Base-by-base conservation (phyloP, 2,113 vertebrate genomes). In the Bagarius yarrelli region DNA sequence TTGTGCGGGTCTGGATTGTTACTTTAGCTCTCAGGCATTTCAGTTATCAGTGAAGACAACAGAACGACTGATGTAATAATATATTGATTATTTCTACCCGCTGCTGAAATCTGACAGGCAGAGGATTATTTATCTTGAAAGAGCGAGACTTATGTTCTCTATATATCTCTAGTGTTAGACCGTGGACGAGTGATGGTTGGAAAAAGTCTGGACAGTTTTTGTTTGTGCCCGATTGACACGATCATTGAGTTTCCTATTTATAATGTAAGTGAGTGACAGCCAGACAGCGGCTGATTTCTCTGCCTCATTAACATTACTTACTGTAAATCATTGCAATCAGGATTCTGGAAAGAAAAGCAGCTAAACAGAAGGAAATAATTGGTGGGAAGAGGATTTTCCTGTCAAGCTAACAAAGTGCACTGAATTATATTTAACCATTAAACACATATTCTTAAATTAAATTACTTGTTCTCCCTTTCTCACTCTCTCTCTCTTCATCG, bases 41-140 rank as follows among this genome's bases (percentile, higher is more conserved):
- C 15, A 1, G 69, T 71, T 50, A 52, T 73, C 30, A 32, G 70
- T 1, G 18, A 23, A 55, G 27, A 55, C 50, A 55, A 55, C 12
- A 32, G 2, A 53, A 21, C 13, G 30, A 27, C 52, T 55, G 70
- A 73, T 73, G 70, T 53, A 73, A 72, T 72, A 72, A 73, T 55
- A 23, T 55, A 55, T 23, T 1, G 27, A 53, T 21, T 53, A 25
- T 53, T 72, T 72, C n/a, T 71, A n/a, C 15, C 25, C 1, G 2
- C 19, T 52, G 69, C 47, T 72, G 47, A 27, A 16, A 25, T 47
- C 40, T 47, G 36, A 11, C 23, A 47, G 25, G 40, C 40, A 8
- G 64, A 47, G 44, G 32, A 4, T 47, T 47, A 30, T 19, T 71
- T 19, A 23, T 47, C 47, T 25, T 69, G 23, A 69, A 69, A 69